These are phyloP conservation scores for Drosophila pseudoobscura DNA, from an alignment of 1,140 invertebrate species.

Conservation along the genomic window DNA sequence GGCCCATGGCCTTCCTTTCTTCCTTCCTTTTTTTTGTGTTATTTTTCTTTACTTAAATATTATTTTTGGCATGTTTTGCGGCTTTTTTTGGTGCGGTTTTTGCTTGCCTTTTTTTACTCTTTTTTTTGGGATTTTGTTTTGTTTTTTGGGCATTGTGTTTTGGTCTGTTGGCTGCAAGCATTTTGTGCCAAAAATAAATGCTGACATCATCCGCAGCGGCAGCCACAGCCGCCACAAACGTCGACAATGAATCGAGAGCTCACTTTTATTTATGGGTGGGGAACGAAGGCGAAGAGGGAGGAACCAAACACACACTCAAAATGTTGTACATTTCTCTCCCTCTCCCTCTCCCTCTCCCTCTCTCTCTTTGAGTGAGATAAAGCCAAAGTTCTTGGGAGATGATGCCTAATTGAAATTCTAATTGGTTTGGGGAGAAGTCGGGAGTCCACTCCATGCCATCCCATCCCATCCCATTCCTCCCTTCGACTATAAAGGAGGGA, in stretches of 20 bases:
- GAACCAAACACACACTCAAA: slow-evolving; percentile 3
- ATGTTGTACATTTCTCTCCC: neutral
- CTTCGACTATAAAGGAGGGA: slow-evolving; percentile 18
- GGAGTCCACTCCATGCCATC: neutral
- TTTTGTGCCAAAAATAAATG: slow-evolving; percentile 75
- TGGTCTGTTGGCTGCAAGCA: slow-evolving; percentile 50
- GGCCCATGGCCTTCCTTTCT: slow-evolving; percentile 9
- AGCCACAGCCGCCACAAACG: slow-evolving; percentile 58
- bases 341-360: neutral
- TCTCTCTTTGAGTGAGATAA: slow-evolving; percentile 45
- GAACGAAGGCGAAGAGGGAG: slow-evolving; percentile 5
- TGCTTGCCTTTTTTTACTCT: slow-evolving; percentile 18
- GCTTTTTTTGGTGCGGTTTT: slow-evolving; percentile 47
- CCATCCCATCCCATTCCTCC: neutral
- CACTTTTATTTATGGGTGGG: slow-evolving; percentile 46
- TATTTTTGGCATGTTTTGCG: slow-evolving; percentile 79
- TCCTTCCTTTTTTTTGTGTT: slow-evolving; percentile 23
- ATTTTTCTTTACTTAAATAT: slow-evolving; percentile 58
- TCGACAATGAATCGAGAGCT: slow-evolving; percentile 67
- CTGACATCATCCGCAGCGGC: slow-evolving; percentile 69
- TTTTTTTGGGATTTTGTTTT: slow-evolving; percentile 16
- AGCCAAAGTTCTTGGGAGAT: slow-evolving; percentile 13
- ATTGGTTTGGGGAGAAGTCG: slow-evolving; percentile 36
- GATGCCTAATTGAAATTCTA: slow-evolving; percentile 58
- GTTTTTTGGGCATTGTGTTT: slow-evolving; percentile 48